phyloP scores from a whole-genome alignment of 2,888 invertebrate species.

The Tinea semifulvella region DNA sequence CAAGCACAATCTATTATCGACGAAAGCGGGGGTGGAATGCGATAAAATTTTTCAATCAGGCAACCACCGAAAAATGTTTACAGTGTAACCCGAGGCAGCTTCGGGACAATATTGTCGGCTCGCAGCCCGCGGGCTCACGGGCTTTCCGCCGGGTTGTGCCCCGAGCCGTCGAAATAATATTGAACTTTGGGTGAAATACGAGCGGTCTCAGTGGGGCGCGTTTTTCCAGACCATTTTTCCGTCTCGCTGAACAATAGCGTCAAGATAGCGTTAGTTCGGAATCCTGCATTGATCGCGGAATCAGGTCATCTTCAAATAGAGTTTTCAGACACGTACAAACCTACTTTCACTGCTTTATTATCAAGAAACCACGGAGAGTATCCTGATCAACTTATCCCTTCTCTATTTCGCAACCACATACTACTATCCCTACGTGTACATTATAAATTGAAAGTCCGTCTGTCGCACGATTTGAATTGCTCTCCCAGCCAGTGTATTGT shows the following conservation, averaged over 20 bases:
- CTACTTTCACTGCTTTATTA: too few species aligned
- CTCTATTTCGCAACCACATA: too few species aligned
- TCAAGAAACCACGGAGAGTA: too few species aligned
- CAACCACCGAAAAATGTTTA: conserved; percentile 62
- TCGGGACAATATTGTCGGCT: conserved; percentile 59
- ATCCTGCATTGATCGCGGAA: conserved; percentile 1
- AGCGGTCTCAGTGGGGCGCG: conserved; percentile 49
- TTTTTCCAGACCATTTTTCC: conserved; percentile 58
- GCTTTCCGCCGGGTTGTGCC: conserved; percentile 57
- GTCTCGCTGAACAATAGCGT: conserved; percentile 52
- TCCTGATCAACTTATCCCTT: too few species aligned
- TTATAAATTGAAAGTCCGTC: too few species aligned
- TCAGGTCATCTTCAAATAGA: conserved; percentile 11
- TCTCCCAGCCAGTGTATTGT: too few species aligned
- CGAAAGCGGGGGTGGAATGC: conserved; percentile 46
- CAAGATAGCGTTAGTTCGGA: conserved; percentile 14
- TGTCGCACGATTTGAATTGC: too few species aligned
- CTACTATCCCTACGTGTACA: too few species aligned
- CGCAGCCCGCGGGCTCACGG: conserved; percentile 38
- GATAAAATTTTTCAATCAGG: conserved; percentile 64
- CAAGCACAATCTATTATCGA: conserved; percentile 51
- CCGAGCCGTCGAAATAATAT: conserved; percentile 61
- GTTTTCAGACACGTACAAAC: too few species aligned
- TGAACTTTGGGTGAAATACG: conserved; percentile 62
- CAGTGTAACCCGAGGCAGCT: conserved; percentile 59